Base-by-base conservation (phyloP, 2,797 vertebrate genomes). In the Diplodus puntazzo region DNA sequence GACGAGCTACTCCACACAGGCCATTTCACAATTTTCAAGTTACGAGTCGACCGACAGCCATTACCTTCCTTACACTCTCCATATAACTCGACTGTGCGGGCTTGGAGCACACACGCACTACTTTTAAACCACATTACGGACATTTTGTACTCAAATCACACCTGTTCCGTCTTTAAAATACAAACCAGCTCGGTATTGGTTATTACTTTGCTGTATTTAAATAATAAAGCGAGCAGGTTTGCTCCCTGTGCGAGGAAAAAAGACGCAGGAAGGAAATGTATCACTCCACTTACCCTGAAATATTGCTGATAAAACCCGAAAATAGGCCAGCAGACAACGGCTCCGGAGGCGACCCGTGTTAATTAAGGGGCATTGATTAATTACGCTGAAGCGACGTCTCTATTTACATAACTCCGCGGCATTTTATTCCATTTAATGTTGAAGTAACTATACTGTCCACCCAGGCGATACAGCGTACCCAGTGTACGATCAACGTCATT, bases 201-300 rank as follows among this genome's bases (percentile, higher is more conserved):
- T 78, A 52, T 76, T 65, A 84, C 74, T 87, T 85, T 54, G 45
- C 1, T 58, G 23, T 49, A 77, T 86, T 84, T 81, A 82, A 88
- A 87, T 87, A 54, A 79, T 69, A 83, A 87, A 84, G 78, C 55
- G 25, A 83, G 79, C 70, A 50, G 69, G 20, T 83, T 73, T 60
- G 83, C 73, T 79, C 75, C 39, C 77, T 88, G 80, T 70, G 85
- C 73, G 86, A 89, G 82, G 77, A 89, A 88, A 88, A 92, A 94
- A 94, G 90, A 94, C 94, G 93, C 93, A 95, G 92, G 93, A 94
- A 94, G 92, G 93, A 94, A 95, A 95, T 90, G 91, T 94, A 95
- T 93, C 91, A 93, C 91, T 95, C 92, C 91, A 95, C 94, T 94
- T 94, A 95, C 94, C 94, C 89, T 89, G 87, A 93, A 91, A 92